phyloP scores from a whole-genome alignment of 1,140 invertebrate genomes.

The Zophobas atratus region DNA sequence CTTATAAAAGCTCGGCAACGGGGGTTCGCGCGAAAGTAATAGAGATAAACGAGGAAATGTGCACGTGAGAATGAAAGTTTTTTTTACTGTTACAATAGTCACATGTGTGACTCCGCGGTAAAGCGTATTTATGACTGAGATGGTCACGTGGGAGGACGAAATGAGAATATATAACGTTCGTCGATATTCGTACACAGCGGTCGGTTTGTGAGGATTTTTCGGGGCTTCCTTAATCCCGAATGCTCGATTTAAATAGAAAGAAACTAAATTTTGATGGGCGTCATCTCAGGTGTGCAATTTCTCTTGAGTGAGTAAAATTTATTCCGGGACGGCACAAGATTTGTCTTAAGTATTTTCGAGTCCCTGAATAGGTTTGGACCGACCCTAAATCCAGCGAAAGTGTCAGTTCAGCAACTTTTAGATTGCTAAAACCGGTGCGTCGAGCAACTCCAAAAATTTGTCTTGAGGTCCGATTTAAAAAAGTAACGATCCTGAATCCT shows the following conservation, averaged over 20 bases:
- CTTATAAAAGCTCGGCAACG: slow-evolving; percentile 43
- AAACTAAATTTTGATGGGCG: no score
- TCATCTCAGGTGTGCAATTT: not conserved
- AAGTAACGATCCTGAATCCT: no score
- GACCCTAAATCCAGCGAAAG: slow-evolving; percentile 19
- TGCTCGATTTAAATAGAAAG: no score
- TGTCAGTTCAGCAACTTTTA: slow-evolving; percentile 38
- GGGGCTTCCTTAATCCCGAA: no score
- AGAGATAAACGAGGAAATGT: slow-evolving; percentile 55
- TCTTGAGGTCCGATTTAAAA: not conserved
- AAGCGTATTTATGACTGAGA: slow-evolving; percentile 33
- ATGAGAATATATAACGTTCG: slow-evolving; percentile 11
- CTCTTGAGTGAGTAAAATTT: slow-evolving; percentile 5
- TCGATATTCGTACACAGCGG: not conserved
- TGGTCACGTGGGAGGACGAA: slow-evolving; percentile 13
- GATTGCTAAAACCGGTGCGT: slow-evolving; percentile 2
- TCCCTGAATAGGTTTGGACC: slow-evolving; percentile 2
- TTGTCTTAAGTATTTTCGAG: slow-evolving; percentile 31
- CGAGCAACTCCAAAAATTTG: slow-evolving; percentile 20
- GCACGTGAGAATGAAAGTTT: slow-evolving; percentile 48
- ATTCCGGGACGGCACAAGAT: slow-evolving; percentile 11
- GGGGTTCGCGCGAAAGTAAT: slow-evolving; percentile 50
- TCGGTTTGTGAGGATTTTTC: not conserved
- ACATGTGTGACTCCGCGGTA: slow-evolving; percentile 25
- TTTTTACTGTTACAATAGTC: slow-evolving; percentile 33